Evolutionary conservation across 2,113 vertebrate genomes (phyloP).

Genomic region (Nerophis ophidion): DNA sequence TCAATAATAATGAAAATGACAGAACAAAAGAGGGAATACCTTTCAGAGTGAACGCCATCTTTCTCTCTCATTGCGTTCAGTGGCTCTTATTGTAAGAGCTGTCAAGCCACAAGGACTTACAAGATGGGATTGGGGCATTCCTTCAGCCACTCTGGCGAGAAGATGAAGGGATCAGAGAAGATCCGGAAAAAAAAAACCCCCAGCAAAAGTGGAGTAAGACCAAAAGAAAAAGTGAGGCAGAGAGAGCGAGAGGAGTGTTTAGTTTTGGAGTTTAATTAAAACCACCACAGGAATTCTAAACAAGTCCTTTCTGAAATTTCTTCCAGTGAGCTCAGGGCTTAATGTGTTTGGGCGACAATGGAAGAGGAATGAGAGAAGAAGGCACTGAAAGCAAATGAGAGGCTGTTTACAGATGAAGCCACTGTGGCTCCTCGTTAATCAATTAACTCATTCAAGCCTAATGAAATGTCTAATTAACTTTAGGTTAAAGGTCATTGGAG

Average conservation of each 20-base stretch:
- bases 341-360: constrained; percentile 22
- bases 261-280: constrained; percentile 64
- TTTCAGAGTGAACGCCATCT: constrained; percentile 52
- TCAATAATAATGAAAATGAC: constrained; percentile 53
- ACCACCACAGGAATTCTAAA: constrained; percentile 52
- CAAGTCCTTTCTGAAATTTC: constrained; percentile 15
- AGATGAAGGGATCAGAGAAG: constrained; percentile 53
- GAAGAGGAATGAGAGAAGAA: constrained; percentile 17
- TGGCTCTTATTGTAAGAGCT: constrained; percentile 64
- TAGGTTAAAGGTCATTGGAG: constrained; percentile 38
- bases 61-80: constrained; percentile 63
- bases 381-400: constrained; percentile 45
- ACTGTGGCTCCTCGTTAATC: constrained; percentile 50
- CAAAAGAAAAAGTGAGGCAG: constrained; percentile 17
- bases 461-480: constrained; percentile 64
- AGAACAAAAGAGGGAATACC: constrained; percentile 42
- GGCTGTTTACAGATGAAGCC: constrained; percentile 56
- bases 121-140: constrained; percentile 49
- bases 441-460: constrained; percentile 58
- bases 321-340: constrained; percentile 24
- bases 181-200: constrained; percentile 22
- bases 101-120: constrained; percentile 47
- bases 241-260: constrained; percentile 12
- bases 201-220: constrained; percentile 21
- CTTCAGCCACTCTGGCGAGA: constrained; percentile 49